Evolutionary conservation across 2,888 invertebrate genomes (phyloP).

Genomic region (Netelia inedita): DNA sequence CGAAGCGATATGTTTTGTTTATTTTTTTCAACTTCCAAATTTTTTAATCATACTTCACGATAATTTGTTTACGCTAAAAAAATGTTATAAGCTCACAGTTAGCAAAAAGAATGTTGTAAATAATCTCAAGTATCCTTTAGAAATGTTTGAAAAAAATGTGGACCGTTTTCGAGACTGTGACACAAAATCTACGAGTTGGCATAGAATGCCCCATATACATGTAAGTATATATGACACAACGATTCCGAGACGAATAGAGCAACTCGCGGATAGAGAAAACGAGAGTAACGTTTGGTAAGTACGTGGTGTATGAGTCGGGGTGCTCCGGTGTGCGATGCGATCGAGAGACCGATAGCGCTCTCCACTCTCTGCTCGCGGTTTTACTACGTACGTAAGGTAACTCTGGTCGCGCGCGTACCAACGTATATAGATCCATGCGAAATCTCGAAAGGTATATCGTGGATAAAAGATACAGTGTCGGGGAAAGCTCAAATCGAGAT

Average conservation of each 20-base stretch:
- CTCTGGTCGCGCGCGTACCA: conserved; percentile 41
- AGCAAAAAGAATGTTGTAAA: too few relatives aligned
- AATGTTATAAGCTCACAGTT: too few relatives aligned
- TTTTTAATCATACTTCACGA: too few relatives aligned
- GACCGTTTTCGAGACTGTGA: background rate
- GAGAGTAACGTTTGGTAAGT: conserved; percentile 58
- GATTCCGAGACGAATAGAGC: conserved; percentile 55
- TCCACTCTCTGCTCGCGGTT: conserved; percentile 23
- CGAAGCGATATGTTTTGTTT: too few relatives aligned
- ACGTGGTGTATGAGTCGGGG: conserved; percentile 41
- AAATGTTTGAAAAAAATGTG: background rate
- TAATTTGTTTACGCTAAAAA: too few relatives aligned
- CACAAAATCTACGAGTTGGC: background rate
- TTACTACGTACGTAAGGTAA: conserved; percentile 39
- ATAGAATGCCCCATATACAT: background rate
- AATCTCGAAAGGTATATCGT: conserved; percentile 13
- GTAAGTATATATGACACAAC: conserved; percentile 29
- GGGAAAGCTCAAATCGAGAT: conserved; percentile 49
- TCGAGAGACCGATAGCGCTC: conserved; percentile 54
- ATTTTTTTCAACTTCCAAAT: too few relatives aligned
- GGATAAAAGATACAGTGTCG: conserved; percentile 27
- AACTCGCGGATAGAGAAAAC: conserved; percentile 52
- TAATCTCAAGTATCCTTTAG: background rate
- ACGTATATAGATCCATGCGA: conserved; percentile 38
- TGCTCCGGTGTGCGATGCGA: conserved; percentile 47